Base-by-base conservation (phyloP, 1,140 invertebrate species). In the Heterodera carotae region DNA sequence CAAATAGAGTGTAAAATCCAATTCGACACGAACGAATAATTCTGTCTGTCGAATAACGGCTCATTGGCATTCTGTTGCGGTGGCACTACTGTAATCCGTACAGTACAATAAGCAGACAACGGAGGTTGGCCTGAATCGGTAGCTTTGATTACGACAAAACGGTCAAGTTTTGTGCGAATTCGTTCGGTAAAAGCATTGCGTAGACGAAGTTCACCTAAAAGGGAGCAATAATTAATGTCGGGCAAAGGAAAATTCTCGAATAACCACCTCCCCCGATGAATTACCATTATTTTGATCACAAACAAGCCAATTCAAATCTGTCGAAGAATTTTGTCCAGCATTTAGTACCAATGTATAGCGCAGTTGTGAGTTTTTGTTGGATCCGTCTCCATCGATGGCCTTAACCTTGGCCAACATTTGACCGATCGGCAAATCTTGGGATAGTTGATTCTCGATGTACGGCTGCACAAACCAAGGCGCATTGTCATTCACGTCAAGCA, bases 401-500 rank as follows among this genome's bases (percentile, higher is more conserved):
- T 72, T 62, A n/a, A 88, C 84, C 15, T 83, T 81, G 0, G 82
- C 79, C 15, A 90, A 80, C 7, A 81, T 76, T 56, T 83, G 83
- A 22, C 84, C 87, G 7, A 34, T 34, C 29, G 27, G 62, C 29
- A 29, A 12, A 80, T 22, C 56, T 69, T 8, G 82, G 82, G 53
- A 74, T 2, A 76, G 27, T 76, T 75, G 22, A 77, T 80, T 70
- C 72, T 88, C 80, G 31, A 66, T 81, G 39, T 33, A 67, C 39
- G 27, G 62, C 12, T 66, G 2, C 25, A 33, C 36, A 82, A 81
- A 80, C 8, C 76, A 83, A 0, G 93, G 92, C 25, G 92, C 90
- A 86, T 94, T 94, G 79, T 95, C 93, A 83, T 95, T 94, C 0
- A 93, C 92, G 86, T 94, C 93, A 0, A 92, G 85, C 4, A 94